Percentiles rank a stretch among this genome's conserved stretches.
Conservation (phyloP, 1,140 invertebrate genomes). For the Drosophila takahashii region DNA sequence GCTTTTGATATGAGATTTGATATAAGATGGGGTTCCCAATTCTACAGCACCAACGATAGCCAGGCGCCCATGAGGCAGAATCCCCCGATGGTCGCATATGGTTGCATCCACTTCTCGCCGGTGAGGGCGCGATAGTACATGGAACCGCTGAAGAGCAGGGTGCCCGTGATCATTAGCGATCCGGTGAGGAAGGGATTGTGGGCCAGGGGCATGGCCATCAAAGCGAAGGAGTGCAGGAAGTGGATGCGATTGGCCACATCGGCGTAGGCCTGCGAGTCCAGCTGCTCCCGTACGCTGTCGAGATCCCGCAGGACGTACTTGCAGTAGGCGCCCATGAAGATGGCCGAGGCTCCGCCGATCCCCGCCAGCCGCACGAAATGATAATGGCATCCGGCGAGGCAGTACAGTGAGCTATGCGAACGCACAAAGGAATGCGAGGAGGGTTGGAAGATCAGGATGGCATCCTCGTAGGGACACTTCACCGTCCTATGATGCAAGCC, state of each 20-base stretch:
- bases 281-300: constrained; percentile 86
- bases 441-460: background rate
- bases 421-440: constrained; percentile 5
- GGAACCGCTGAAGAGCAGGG: constrained; percentile 93
- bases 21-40: too few species aligned
- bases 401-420: constrained; percentile 86
- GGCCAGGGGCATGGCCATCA: constrained; percentile 91
- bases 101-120: constrained; percentile 89
- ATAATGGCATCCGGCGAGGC: constrained; percentile 87
- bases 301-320: constrained; percentile 90
- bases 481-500: constrained; percentile 62
- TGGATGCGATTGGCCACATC: constrained; percentile 96
- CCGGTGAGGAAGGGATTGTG: constrained; percentile 90
- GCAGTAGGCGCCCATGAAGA: constrained; percentile 95
- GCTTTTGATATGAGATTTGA: background rate
- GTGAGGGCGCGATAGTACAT: constrained; percentile 96
- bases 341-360: constrained; percentile 93
- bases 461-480: constrained; percentile 21
- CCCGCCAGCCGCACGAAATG: constrained; percentile 90
- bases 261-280: constrained; percentile 90
- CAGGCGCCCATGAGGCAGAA: constrained; percentile 95
- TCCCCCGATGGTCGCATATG: constrained; percentile 93
- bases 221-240: constrained; percentile 93
- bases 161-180: constrained; percentile 91
- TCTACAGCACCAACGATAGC: constrained; percentile 92